Base-by-base conservation (phyloP, 1,140 invertebrate species). In the Drosophila virilis region DNA sequence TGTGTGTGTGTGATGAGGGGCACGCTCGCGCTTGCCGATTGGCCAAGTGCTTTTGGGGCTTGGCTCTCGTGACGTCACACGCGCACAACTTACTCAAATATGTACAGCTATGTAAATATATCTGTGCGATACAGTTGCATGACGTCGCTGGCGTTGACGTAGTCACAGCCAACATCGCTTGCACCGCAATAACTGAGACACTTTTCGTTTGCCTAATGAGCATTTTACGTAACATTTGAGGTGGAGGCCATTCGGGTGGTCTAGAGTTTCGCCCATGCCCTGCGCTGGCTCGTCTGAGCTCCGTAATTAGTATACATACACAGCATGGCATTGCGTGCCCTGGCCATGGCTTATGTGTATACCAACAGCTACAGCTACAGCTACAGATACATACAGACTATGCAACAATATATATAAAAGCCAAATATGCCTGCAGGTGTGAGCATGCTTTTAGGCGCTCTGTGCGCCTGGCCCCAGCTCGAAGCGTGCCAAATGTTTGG, bases 401-500 rank as follows among this genome's bases (percentile, higher is more conserved):
- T 13, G 22, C 15, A 28, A 13, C 62, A 42, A 61, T 40, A 73
- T 28, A 5, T 28, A 28, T 17, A 32, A 43, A 32, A 42, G 43
- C 54, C 22, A 5, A 28, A 28, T 60, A 28, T 60, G 32, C 22
- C n/a, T 65, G 64, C 68, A 75, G 80, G 81, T 79, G 81, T 79
- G 33, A 80, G 84, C 84, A 68, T 80, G 80, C 85, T 89, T 89
- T 89, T 84, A 78, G 85, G 85, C 80, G 85, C 71, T 67, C 84
- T 89, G 84, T 55, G 80, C 86, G 80, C 84, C 84, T 84, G 80
- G 33, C 51, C 70, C 80, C 43, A 80, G 52, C 71, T 51, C 80
- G 74, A 50, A 80, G 85, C 80, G 77, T 90, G 84, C 84, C 84
- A 89, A 89, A 90, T 90, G 85, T 90, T 90, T 84, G 80, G 84